Evolutionary conservation across 2,888 invertebrate species (phyloP).

Genomic region (Pterobdella sp.): DNA sequence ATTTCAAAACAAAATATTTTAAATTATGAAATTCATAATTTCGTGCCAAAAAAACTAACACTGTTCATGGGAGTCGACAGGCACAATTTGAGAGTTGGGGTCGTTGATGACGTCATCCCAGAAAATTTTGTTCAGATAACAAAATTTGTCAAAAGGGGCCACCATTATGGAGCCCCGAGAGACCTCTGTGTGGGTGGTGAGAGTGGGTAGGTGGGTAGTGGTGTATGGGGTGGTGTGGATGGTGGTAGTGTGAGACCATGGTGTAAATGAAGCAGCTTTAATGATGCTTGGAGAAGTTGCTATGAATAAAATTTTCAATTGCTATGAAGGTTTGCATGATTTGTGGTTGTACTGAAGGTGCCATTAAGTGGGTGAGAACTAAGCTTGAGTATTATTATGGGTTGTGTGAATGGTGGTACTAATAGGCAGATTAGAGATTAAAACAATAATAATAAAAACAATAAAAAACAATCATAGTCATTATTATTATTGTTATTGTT

Average conservation of each 20-base stretch:
- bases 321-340: neutral
- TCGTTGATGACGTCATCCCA: conserved; percentile 7
- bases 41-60: neutral
- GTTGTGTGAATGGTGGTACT: neutral
- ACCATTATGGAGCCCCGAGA: neutral
- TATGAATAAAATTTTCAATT: no score
- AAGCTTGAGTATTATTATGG: neutral
- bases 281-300: no score
- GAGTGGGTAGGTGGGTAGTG: neutral
- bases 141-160: neutral
- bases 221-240: neutral
- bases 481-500: no score
- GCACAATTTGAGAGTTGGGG: neutral
- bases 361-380: neutral
- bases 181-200: conserved; percentile 8
- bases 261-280: neutral
- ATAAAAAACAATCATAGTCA: no score
- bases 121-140: conserved; percentile 3
- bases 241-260: neutral
- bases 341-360: neutral
- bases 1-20: no score
- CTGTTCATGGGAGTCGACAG: neutral
- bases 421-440: no score
- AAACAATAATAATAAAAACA: no score
- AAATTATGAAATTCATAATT: neutral